phyloP scores from a whole-genome alignment of 2,113 vertebrate species.

The Meriones unguiculatus region DNA sequence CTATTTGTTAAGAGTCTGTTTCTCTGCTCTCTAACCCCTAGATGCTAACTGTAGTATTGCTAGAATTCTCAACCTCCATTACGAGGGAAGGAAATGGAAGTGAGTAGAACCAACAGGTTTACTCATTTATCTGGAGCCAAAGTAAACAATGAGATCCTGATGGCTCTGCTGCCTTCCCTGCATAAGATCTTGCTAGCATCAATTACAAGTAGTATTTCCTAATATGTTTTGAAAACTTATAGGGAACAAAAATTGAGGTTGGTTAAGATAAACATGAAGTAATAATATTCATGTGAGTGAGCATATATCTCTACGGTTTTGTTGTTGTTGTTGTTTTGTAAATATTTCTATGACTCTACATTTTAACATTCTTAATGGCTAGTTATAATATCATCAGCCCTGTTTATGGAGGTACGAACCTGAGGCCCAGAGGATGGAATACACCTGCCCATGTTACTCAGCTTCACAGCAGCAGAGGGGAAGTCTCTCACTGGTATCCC shows the following conservation, averaged over 20 bases:
- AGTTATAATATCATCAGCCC: not conserved
- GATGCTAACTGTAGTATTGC: accelerated
- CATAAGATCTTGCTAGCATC: not conserved
- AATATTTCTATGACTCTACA: not conserved
- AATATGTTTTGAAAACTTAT: not conserved
- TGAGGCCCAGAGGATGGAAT: not conserved
- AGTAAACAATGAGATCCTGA: not conserved
- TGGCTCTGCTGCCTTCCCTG: not conserved
- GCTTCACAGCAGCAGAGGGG: not conserved
- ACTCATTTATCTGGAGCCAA: not conserved
- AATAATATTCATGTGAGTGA: not conserved
- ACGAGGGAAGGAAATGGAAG: not conserved
- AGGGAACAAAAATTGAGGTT: not conserved
- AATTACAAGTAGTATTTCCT: not conserved
- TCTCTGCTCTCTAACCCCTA: not conserved
- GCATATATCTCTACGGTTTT: not conserved
- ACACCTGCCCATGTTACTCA: accelerated
- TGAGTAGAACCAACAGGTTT: not conserved
- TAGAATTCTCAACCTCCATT: not conserved
- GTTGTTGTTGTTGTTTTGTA: not conserved
- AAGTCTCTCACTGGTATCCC: too few relatives aligned
- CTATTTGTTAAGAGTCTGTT: not conserved
- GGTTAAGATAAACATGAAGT: not conserved
- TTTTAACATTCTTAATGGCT: not conserved
- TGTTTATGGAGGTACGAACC: not conserved